phyloP scores from a whole-genome alignment of 2,888 invertebrate species.

The Tyria jacobaeae region DNA sequence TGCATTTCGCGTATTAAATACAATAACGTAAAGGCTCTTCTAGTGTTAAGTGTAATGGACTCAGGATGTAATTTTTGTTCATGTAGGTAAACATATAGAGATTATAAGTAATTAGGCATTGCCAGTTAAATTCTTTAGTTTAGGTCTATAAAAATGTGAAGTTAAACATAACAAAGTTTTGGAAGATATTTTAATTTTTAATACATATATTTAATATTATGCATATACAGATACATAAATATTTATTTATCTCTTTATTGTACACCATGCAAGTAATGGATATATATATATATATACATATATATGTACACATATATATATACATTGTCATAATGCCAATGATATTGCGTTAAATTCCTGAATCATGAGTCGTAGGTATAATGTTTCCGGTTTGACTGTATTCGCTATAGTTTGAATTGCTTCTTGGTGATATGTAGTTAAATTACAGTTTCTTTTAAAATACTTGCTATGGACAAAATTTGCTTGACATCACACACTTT shows the following conservation, averaged over 20 bases:
- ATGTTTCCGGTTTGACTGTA: slow-evolving; percentile 9
- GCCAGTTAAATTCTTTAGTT: neutral
- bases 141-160: neutral
- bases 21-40: slow-evolving; percentile 35
- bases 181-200: too few species aligned
- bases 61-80: too few species aligned
- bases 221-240: too few species aligned
- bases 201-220: too few species aligned
- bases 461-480: slow-evolving; percentile 15
- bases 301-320: neutral
- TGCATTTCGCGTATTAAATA: slow-evolving; percentile 70
- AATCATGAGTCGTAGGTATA: slow-evolving; percentile 4
- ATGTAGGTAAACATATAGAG: too few species aligned
- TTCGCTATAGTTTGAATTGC: neutral
- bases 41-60: slow-evolving; percentile 6
- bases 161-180: too few species aligned
- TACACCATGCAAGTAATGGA: too few species aligned
- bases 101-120: too few species aligned
- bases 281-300: neutral
- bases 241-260: too few species aligned
- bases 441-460: slow-evolving; percentile 1
- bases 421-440: neutral
- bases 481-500: slow-evolving; percentile 28
- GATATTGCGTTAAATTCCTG: slow-evolving; percentile 1
- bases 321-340: neutral